Evolutionary conservation across 2,888 invertebrate species (phyloP), one percentile per base, ranked within the genome.

Genomic region (Vannuccia rotundouncinata): DNA sequence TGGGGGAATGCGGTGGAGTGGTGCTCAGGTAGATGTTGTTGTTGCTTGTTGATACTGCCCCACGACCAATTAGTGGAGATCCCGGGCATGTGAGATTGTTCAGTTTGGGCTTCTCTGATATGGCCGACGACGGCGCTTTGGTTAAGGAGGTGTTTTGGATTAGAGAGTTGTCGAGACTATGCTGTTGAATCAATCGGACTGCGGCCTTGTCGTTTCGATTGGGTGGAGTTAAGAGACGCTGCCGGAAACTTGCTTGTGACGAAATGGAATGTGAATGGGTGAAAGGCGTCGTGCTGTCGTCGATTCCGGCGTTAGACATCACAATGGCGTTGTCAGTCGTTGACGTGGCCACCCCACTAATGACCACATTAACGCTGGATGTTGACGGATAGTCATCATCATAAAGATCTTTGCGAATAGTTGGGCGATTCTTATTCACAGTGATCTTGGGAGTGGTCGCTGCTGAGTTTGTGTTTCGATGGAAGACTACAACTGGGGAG

Each of bases 401-500:
- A 66, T 22, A 5, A 22, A n/a, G 17, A 17, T 5, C 17, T 66
- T 66, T 66, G 2, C 5, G 10, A 22, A 66, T 5, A 66, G 13
- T 17, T 5, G 10, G 2, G 13, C 66, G 5, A 5, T 5, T n/a
- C 5, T 5, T 5, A 13, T 45, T 45, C 17, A 13, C 10, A 45
- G 45, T 17, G 17, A 45, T 45, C 5, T 66, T 27, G 22, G 66
- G 17, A 2, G 66, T 66, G 5, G 66, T n/a, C n/a, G n/a, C n/a
- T n/a, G n/a, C n/a, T n/a, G n/a, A n/a, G 25, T 66, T 66, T 17
- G 66, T n/a, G 25, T 22, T 5, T 22, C 17, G 66, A 66, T 66
- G 66, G 66, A 66, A 66, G 25, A 66, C 66, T 22, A 66, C 66
- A 2, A 66, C 77, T 25, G 79, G 79, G 22, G 45, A 79, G 25